Conservation (phyloP, 2,113 vertebrate species). For the Monopterus albus region DNA sequence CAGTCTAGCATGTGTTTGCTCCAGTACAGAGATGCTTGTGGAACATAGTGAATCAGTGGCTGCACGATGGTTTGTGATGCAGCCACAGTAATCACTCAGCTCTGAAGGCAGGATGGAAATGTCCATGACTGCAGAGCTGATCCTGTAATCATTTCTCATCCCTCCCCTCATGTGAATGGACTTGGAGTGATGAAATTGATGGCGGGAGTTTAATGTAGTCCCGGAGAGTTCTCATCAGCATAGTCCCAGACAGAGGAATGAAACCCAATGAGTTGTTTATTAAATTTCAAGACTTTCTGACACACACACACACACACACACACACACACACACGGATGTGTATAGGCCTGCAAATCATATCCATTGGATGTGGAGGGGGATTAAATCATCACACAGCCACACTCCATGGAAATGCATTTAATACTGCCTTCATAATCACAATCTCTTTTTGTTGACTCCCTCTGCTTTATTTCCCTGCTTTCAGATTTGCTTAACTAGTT, state of each 20-base stretch:
- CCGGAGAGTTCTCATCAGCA: slow-evolving; percentile 69
- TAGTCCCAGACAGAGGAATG: slow-evolving; percentile 45
- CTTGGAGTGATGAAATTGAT: slow-evolving; percentile 51
- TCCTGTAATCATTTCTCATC: slow-evolving; percentile 60
- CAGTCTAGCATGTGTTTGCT: background rate
- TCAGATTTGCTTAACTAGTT: background rate
- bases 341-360: slow-evolving; percentile 10
- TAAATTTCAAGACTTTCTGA: slow-evolving; percentile 65
- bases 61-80: slow-evolving; percentile 10
- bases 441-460: background rate
- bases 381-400: slow-evolving; percentile 28
- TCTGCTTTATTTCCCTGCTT: background rate
- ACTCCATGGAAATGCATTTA: slow-evolving; percentile 24
- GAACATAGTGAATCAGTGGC: background rate
- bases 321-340: slow-evolving; percentile 34
- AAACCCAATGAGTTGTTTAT: slow-evolving; percentile 70
- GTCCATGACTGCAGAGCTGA: slow-evolving; percentile 52
- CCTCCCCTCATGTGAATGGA: slow-evolving; percentile 54
- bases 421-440: background rate
- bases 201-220: slow-evolving; percentile 62
- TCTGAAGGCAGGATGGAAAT: background rate
- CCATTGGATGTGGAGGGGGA: background rate
- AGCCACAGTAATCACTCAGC: slow-evolving; percentile 12
- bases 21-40: too few species aligned
- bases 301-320: too few species aligned